phyloP scores from a whole-genome alignment of 2,888 invertebrate species.

The Lissonota sp. region DNA sequence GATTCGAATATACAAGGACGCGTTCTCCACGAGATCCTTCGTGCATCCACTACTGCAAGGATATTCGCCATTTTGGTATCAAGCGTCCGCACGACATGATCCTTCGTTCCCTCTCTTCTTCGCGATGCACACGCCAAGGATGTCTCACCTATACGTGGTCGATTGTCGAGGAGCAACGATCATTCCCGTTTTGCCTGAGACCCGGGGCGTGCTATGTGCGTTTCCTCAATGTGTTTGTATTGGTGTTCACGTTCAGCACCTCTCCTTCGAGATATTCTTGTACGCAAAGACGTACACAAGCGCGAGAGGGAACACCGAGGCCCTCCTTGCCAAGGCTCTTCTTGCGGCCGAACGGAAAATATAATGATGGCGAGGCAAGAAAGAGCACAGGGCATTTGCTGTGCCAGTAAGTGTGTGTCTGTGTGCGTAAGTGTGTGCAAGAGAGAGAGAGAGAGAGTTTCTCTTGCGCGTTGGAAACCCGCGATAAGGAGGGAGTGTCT shows the following conservation, averaged over 20 bases:
- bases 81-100: not conserved
- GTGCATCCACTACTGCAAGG: not conserved
- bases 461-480: conserved; percentile 77
- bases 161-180: conserved; percentile 4
- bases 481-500: conserved; percentile 83
- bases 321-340: conserved; percentile 18
- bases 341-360: conserved; percentile 76
- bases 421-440: conserved; percentile 24
- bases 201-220: too few relatives aligned
- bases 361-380: conserved; percentile 80
- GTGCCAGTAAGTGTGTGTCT: conserved; percentile 19
- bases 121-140: not conserved
- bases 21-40: too few relatives aligned
- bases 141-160: conserved; percentile 9
- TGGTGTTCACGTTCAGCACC: too few relatives aligned
- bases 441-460: conserved; percentile 44
- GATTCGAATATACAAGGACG: too few relatives aligned
- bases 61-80: conserved; percentile 37
- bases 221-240: too few relatives aligned
- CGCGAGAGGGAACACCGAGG: conserved; percentile 30
- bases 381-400: conserved; percentile 63
- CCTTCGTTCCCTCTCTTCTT: not conserved
- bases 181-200: conserved; percentile 20
- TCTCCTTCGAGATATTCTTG: too few relatives aligned
- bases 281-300: conserved; percentile 49